Percentiles rank a stretch among this genome's conserved stretches.
phyloP scores from a whole-genome alignment of 2,797 vertebrate genomes.

The Sebastes nivosus region DNA sequence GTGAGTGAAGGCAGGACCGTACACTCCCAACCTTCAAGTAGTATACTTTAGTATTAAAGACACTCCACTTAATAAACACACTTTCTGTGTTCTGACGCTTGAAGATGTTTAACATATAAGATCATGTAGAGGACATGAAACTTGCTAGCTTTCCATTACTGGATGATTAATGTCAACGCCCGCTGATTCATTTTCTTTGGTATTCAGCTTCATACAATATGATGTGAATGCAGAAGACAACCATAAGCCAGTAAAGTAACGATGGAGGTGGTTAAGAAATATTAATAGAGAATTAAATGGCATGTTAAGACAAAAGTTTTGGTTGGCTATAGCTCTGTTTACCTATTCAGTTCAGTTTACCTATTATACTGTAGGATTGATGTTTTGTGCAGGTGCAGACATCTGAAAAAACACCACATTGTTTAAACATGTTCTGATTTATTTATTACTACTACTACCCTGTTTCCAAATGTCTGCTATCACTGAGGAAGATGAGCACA shows the following conservation, averaged over 20 bases:
- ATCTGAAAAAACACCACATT: background rate
- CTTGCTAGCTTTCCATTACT: background rate
- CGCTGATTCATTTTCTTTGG: background rate
- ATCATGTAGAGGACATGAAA: background rate
- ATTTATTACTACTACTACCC: background rate
- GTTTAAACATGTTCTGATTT: background rate
- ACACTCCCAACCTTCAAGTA: background rate
- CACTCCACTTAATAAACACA: background rate
- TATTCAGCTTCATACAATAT: background rate
- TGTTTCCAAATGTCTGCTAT: slow-evolving; percentile 17
- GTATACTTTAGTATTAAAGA: background rate
- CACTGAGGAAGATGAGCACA: slow-evolving; percentile 5
- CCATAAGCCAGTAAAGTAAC: background rate
- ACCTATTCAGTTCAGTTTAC: background rate
- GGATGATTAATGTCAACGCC: background rate
- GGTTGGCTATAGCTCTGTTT: background rate
- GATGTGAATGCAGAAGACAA: background rate
- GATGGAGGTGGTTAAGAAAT: background rate
- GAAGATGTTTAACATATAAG: background rate
- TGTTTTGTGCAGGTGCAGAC: background rate
- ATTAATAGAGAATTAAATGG: background rate
- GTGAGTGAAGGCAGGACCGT: background rate
- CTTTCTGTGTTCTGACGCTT: background rate
- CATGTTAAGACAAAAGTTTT: background rate
- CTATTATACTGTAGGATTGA: background rate